Conservation (phyloP, 1,140 invertebrate genomes). For the Hylaeus anthracinus region DNA sequence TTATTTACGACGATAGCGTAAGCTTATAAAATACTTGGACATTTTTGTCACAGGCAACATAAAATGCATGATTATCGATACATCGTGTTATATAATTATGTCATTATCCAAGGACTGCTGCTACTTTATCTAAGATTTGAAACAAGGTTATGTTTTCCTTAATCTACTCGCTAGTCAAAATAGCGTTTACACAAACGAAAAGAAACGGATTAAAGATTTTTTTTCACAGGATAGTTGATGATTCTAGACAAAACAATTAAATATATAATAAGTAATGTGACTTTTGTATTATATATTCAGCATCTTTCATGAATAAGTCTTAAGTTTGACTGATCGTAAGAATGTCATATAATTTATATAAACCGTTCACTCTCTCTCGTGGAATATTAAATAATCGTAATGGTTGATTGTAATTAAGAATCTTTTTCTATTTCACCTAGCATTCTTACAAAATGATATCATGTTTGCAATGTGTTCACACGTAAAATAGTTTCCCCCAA, state of each 20-base stretch:
- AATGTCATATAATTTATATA: neutral
- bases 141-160: constrained; percentile 37
- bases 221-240: neutral
- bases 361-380: constrained; percentile 1
- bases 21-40: neutral
- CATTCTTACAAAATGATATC: neutral
- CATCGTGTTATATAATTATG: constrained; percentile 30
- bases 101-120: neutral
- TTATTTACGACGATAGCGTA: neutral
- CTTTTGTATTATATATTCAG: neutral
- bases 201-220: neutral
- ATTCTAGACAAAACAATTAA: neutral
- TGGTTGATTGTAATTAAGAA: neutral
- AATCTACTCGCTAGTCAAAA: neutral
- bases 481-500: constrained; percentile 15
- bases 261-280: neutral
- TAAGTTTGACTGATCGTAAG: neutral
- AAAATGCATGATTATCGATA: constrained; percentile 2
- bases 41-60: neutral
- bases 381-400: constrained; percentile 2
- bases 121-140: neutral
- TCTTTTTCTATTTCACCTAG: neutral
- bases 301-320: neutral
- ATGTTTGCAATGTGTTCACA: neutral
- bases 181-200: neutral